phyloP scores from a whole-genome alignment of 2,888 invertebrate genomes.

The Hypselothyrea guttata region DNA sequence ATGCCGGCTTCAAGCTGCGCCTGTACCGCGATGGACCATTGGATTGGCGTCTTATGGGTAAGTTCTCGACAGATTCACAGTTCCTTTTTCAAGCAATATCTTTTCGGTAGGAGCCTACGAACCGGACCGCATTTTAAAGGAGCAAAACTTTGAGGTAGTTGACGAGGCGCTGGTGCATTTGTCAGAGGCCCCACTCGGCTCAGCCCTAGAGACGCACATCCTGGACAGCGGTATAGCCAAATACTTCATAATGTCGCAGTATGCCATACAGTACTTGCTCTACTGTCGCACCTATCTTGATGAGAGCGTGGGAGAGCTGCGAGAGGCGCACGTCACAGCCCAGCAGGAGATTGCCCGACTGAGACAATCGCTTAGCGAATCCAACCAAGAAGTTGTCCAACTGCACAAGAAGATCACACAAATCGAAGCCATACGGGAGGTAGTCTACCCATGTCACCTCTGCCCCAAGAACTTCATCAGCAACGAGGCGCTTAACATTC shows the following conservation, averaged over 20 bases:
- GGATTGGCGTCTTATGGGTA: constrained; percentile 81
- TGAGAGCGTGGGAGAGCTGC: constrained; percentile 74
- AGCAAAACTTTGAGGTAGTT: constrained; percentile 79
- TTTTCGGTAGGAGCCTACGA: constrained; percentile 76
- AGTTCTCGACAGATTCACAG: not conserved
- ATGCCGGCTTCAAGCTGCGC: constrained; percentile 79
- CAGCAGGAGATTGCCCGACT: constrained; percentile 76
- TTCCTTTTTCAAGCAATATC: not conserved
- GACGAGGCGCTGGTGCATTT: constrained; percentile 77
- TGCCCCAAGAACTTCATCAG: constrained; percentile 82
- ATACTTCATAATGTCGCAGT: constrained; percentile 80
- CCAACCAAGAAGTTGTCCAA: constrained; percentile 78
- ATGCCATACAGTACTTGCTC: constrained; percentile 80
- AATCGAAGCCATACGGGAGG: constrained; percentile 79
- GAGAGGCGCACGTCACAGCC: constrained; percentile 63
- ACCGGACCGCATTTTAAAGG: constrained; percentile 77
- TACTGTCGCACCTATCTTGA: constrained; percentile 81
- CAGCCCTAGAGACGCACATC: constrained; percentile 78
- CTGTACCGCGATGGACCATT: constrained; percentile 78
- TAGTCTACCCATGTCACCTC: constrained; percentile 80
- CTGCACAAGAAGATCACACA: constrained; percentile 80
- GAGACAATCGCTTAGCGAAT: constrained; percentile 66
- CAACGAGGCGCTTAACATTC: constrained; percentile 80
- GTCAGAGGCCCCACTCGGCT: constrained; percentile 79
- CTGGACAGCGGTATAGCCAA: constrained; percentile 81